Base-by-base conservation (phyloP, 2,888 invertebrate species). In the Odontocolon sp. region DNA sequence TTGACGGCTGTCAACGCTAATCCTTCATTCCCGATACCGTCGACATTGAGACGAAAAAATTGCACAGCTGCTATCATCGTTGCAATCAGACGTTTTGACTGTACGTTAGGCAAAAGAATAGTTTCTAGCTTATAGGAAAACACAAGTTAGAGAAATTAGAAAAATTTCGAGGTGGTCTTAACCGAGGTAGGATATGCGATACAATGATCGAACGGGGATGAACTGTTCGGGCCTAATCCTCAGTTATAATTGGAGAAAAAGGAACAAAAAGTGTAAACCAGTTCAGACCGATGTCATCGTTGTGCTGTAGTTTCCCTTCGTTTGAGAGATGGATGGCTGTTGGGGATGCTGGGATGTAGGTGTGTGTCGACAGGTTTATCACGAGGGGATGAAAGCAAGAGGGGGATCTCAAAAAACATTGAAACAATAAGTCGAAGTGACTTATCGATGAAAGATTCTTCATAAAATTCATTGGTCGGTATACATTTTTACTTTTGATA, bases 1-100 rank as follows among this genome's bases (percentile, higher is more conserved):
- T 88, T 85, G 88, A 88, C 85, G 87, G 87, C 85, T 83, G 72
- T 67, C 81, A 78, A 77, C 84, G 84, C 84, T 87, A 88, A 89
- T 88, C 86, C 86, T 63, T 77, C 72, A 64, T 72, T 59, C 68
- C 42, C 50, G 31, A 64, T 57, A 75, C 56, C 64, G 40, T 70
- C 52, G 59, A 70, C 54, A 66, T 71, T 66, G 23, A 11, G 33
- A 59, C 59, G 63, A 66, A 66, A 75, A 75, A 21, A 11, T 23
- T 4, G 33, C 21, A 14, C 66, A 76, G 66, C 76, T 70, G 76
- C 59, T 64, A 6, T 11, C 45, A 26, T 31, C 28, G n/a, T 45
- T 14, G 33, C 33, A n/a, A n/a, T n/a, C n/a, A n/a, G n/a, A n/a
- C n/a, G n/a, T n/a, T n/a, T n/a, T n/a, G n/a, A n/a, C n/a, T n/a